Conservation (phyloP, 2,113 vertebrate species). For the Leiothrix lutea region DNA sequence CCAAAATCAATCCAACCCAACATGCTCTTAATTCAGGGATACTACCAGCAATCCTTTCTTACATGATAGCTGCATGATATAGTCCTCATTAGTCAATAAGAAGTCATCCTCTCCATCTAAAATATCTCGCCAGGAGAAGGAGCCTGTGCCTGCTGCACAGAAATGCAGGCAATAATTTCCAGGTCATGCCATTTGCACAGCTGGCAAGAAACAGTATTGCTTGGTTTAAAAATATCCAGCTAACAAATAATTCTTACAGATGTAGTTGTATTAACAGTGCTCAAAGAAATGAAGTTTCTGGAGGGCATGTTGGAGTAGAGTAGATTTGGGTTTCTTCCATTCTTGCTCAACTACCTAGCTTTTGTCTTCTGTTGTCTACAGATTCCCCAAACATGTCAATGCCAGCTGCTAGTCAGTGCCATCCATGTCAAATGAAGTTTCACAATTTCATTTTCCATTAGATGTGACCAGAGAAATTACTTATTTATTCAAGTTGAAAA, state of each 20-base stretch:
- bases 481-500: background rate
- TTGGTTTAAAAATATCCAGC: background rate
- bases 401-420: background rate
- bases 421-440: background rate
- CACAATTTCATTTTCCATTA: background rate
- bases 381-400: background rate
- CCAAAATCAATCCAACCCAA: background rate
- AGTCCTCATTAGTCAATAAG: background rate
- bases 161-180: background rate
- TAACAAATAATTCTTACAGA: background rate
- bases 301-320: background rate
- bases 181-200: background rate
- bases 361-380: background rate
- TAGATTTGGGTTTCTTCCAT: background rate
- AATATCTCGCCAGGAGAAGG: background rate
- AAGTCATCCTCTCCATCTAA: background rate
- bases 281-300: background rate
- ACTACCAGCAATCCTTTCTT: constrained; percentile 1
- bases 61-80: background rate
- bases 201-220: background rate
- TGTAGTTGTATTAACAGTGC: background rate
- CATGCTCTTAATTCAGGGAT: constrained; percentile 27
- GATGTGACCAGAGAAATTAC: background rate
- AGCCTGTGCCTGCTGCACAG: background rate
- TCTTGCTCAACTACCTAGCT: background rate